phyloP scores from a whole-genome alignment of 2,113 vertebrate species.

The Sitta europaea region DNA sequence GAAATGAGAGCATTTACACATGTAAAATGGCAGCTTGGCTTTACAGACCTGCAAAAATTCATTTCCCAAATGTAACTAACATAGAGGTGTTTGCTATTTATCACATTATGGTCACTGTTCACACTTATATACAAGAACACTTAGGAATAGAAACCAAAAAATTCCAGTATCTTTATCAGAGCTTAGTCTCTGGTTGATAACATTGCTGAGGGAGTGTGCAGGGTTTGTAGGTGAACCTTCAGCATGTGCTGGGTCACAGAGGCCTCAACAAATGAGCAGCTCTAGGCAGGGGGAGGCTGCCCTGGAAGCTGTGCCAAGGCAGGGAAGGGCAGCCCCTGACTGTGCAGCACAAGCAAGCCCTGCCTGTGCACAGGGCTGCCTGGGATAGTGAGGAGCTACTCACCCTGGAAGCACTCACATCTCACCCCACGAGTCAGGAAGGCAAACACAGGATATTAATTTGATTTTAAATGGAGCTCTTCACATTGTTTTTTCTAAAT shows the following conservation, averaged over 20 bases:
- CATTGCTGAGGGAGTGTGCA: neutral
- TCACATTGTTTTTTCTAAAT: neutral
- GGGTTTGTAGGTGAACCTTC: neutral
- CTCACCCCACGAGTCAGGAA: neutral
- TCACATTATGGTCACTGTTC: neutral
- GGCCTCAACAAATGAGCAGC: neutral
- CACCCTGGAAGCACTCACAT: neutral
- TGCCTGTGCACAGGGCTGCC: neutral
- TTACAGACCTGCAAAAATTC: neutral
- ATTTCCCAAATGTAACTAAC: neutral
- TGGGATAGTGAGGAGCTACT: neutral
- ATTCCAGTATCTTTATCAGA: neutral
- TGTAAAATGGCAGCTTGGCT: neutral
- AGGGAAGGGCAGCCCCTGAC: neutral
- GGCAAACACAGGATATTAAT: neutral
- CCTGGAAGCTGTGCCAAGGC: neutral
- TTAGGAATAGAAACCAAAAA: rapidly evolving
- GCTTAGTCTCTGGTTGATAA: neutral
- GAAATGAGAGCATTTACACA: neutral
- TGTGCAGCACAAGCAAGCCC: neutral
- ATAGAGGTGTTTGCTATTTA: neutral
- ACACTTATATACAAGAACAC: neutral
- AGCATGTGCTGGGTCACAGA: neutral
- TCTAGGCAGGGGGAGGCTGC: neutral
- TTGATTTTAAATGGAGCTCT: neutral